Percentiles rank a stretch among this genome's conserved stretches.
These are phyloP conservation scores for Lycorma delicatula DNA, from an alignment of 1,140 invertebrate species.

Conservation along the genomic window DNA sequence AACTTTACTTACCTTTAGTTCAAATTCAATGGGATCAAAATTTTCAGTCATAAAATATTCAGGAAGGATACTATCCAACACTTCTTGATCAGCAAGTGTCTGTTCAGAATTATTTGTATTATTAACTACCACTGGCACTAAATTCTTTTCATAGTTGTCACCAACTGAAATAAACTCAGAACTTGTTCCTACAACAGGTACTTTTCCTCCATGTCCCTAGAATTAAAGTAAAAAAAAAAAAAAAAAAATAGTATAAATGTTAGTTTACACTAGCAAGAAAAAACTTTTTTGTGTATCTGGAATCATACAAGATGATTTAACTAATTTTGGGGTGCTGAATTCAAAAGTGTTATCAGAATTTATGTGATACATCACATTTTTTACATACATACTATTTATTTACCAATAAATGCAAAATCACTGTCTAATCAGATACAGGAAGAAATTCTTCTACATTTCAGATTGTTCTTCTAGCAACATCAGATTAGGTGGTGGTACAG, in stretches of 20 bases:
- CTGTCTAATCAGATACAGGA: no score
- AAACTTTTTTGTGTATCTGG: neutral
- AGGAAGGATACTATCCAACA: constrained; percentile 26
- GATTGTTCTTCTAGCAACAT: no score
- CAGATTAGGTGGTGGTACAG: no score
- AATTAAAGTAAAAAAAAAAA: neutral
- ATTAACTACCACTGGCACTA: neutral
- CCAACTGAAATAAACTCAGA: neutral
- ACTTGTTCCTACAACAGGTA: constrained; percentile 18
- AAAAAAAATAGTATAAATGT: neutral
- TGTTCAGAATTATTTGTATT: constrained; percentile 1
- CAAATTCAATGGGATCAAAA: constrained; percentile 27
- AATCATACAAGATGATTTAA: neutral
- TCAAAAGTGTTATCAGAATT: neutral
- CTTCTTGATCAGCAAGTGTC: constrained; percentile 25
- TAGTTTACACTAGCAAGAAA: no score
- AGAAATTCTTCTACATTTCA: no score
- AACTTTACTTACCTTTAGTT: constrained; percentile 27
- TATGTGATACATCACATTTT: neutral
- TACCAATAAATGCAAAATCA: neutral
- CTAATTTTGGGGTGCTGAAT: neutral
- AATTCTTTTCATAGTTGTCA: neutral
- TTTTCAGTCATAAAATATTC: constrained; percentile 23
- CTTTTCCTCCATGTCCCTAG: constrained; percentile 16
- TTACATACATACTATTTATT: neutral